Base-by-base conservation (phyloP, 2,113 vertebrate species). In the Telmatochromis sp. region DNA sequence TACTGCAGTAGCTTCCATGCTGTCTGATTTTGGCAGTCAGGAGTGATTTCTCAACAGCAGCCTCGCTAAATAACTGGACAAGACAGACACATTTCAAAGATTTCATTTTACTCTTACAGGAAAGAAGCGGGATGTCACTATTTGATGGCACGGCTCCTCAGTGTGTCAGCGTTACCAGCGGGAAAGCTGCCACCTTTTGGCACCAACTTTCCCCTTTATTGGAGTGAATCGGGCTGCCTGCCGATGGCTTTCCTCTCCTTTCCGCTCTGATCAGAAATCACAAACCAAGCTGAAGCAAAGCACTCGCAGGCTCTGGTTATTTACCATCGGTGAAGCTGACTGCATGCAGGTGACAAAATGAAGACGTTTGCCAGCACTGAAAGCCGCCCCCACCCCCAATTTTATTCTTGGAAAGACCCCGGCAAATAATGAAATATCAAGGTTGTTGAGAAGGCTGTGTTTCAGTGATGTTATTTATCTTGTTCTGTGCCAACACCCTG, bases 401-500 rank as follows among this genome's bases (percentile, higher is more conserved):
- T 12, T 13, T 33, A 1, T 23, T 65, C 17, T 54, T 28, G 6
- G 60, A 78, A 68, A 78, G 49, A 83, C 78, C 57, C 70, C 13
- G 21, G 40, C 17, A 87, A 83, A 87, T 53, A 31, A 57, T 58
- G 26, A 57, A 80, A 88, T 65, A 81, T 86, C 5, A 11, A 88
- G 89, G 84, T 45, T 86, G 68, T 82, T 82, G 53, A 82, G 79
- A 80, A 85, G 85, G 89, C 88, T 82, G 90, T 91, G 90, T 93
- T 88, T 83, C 70, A 85, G 70, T 91, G 84, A 92, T 89, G 92
- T 92, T 95, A 85, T 94, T 91, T 89, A 89, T 93, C 93, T 93
- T 89, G 91, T 93, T 90, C 91, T 86, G 86, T 93, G 89, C 85
- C 83, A 54, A 89, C 87, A 86, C 91, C 93, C 92, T 96, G 94